Evolutionary conservation across 2,797 vertebrate species (phyloP).

Genomic region (Hydrolagus colliei): DNA sequence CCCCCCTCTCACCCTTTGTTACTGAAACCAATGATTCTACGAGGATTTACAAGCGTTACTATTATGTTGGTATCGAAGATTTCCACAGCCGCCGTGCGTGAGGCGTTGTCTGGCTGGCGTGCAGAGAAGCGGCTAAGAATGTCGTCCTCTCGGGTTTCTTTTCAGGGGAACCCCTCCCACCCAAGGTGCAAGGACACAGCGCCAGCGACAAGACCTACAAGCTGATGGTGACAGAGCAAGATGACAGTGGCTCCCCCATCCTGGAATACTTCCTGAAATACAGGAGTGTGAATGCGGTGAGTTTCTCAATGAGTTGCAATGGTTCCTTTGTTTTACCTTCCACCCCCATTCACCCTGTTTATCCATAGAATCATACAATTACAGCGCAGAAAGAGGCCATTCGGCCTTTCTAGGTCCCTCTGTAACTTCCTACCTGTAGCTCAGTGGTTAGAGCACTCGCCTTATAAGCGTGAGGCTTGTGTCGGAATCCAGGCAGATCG

Average conservation of each 20-base stretch:
- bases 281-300: constrained; percentile 76
- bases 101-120: not conserved
- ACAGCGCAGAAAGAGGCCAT: too few relatives aligned
- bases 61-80: too few relatives aligned
- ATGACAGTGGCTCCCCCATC: constrained; percentile 95
- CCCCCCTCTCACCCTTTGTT: not conserved
- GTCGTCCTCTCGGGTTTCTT: constrained; percentile 20
- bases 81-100: not conserved
- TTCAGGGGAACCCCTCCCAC: constrained; percentile 89
- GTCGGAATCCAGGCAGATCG: too few relatives aligned
- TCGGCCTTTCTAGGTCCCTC: too few relatives aligned
- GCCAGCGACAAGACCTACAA: constrained; percentile 86
- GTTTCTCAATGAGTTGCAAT: too few relatives aligned
- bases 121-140: not conserved
- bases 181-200: constrained; percentile 84
- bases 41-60: too few relatives aligned
- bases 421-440: too few relatives aligned
- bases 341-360: too few relatives aligned
- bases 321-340: too few relatives aligned
- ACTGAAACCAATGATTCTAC: not conserved
- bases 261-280: constrained; percentile 95
- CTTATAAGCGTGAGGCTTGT: too few relatives aligned
- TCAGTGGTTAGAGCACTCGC: too few relatives aligned
- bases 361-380: too few relatives aligned
- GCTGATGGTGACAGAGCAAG: constrained; percentile 89